Base-by-base conservation (phyloP, 2,888 invertebrate genomes). In the Tribolium freemani region DNA sequence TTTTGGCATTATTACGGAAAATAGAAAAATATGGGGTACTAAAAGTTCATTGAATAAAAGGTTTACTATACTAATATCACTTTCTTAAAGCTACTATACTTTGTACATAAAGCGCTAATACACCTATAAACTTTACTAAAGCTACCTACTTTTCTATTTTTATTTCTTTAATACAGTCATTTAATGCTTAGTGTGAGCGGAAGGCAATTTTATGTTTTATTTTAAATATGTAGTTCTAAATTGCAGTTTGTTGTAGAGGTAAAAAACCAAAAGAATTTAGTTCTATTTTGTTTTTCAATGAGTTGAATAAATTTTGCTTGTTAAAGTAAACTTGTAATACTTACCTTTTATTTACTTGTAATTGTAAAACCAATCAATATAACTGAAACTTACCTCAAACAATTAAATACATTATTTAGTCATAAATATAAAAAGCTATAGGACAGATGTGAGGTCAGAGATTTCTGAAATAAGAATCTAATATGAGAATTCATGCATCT, bases 401-500 rank as follows among this genome's bases (percentile, higher is more conserved):
- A 38, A 8, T n/a, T 38, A 8, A 38, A 38, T 8, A n/a, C 2
- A n/a, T 6, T 26, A 26, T 26, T 26, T 26, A 26, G 26, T 26
- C 5, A 26, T 26, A 26, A 26, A 26, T 26, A 5, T 26, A 26
- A 26, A 26, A 0, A 26, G n/a, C 26, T 26, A 38, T 38, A 38
- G 38, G 21, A 51, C 9, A 51, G 51, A 16, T 21, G 1, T 20
- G 51, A 51, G 11, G 11, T 31, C 3, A 10, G 13, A 31, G 31
- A 21, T 56, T 44, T 58, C 10, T 48, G 44, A 57, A 16, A 57
- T 16, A 1, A 61, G 61, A 26, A 31, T 63, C 61, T 63, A 63
- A 26, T 9, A 20, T 67, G 11, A 67, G 57, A 66, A 53, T 10
- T 56, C 67, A 67, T 67, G 67, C 67, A 67, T 44, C 67, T 67